Evolutionary conservation across 2,888 invertebrate species (phyloP).

Genomic region (Limnephilus lunatus): DNA sequence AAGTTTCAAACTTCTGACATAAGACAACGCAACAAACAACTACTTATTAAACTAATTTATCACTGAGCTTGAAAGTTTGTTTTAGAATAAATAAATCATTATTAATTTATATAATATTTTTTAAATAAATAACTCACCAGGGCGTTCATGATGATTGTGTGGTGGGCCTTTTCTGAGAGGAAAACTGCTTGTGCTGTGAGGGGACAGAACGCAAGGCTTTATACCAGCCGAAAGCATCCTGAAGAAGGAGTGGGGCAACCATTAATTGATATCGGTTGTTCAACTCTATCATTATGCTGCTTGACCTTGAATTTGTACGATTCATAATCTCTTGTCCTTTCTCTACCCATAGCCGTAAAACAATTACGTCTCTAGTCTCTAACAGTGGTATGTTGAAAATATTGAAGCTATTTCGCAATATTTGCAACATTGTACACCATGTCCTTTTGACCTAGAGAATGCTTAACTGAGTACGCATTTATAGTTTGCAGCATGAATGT

Average conservation of each 20-base stretch:
- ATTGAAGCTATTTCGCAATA: not conserved
- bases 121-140: conserved; percentile 35
- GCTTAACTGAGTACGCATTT: too few species aligned
- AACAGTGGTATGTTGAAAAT: not conserved
- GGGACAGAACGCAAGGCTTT: not conserved
- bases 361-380: not conserved
- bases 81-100: too few species aligned
- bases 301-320: not conserved
- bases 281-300: not conserved
- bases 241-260: not conserved
- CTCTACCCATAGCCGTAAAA: not conserved
- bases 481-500: not conserved
- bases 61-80: too few species aligned
- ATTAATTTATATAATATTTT: too few species aligned
- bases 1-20: too few species aligned
- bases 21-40: too few species aligned
- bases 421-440: not conserved
- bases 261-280: not conserved
- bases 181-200: conserved; percentile 34
- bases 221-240: not conserved
- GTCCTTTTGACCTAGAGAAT: too few species aligned
- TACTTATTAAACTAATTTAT: too few species aligned
- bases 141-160: conserved; percentile 25
- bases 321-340: not conserved
- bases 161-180: conserved; percentile 38